These are phyloP conservation scores for Pachycephus smyrnensis DNA, from an alignment of 2,888 invertebrate species.

Conservation along the genomic window DNA sequence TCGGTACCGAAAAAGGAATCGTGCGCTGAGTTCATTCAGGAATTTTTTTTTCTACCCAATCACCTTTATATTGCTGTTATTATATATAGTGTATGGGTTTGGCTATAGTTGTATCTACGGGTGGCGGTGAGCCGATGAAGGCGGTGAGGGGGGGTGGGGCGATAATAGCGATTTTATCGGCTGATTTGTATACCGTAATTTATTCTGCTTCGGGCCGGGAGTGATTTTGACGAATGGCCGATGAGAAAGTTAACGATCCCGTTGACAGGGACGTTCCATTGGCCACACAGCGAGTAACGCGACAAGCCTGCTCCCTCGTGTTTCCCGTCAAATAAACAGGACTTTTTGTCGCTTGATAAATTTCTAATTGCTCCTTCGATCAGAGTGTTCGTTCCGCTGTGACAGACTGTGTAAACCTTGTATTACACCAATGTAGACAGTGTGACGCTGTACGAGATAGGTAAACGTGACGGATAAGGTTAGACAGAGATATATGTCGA, in stretches of 20 bases:
- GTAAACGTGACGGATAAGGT: not conserved
- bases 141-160: not conserved
- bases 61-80: not conserved
- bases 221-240: conserved; percentile 27
- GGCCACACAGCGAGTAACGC: conserved; percentile 20
- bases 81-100: not conserved
- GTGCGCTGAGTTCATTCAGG: not conserved
- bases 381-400: not conserved
- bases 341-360: conserved; percentile 33
- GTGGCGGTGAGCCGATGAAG: not conserved
- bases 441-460: not conserved
- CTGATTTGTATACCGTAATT: not conserved
- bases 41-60: not conserved
- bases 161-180: not conserved
- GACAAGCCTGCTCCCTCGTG: conserved; percentile 10
- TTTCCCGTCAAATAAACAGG: conserved; percentile 44
- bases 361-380: conserved; percentile 32
- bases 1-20: not conserved
- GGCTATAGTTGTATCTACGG: not conserved
- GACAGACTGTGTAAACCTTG: not conserved
- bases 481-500: not conserved
- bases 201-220: not conserved
- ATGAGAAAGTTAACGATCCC: conserved; percentile 36
- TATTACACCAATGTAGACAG: not conserved
- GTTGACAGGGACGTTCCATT: conserved; percentile 28